phyloP scores from a whole-genome alignment of 2,888 invertebrate genomes.

The Tetheella fluctuosa region DNA sequence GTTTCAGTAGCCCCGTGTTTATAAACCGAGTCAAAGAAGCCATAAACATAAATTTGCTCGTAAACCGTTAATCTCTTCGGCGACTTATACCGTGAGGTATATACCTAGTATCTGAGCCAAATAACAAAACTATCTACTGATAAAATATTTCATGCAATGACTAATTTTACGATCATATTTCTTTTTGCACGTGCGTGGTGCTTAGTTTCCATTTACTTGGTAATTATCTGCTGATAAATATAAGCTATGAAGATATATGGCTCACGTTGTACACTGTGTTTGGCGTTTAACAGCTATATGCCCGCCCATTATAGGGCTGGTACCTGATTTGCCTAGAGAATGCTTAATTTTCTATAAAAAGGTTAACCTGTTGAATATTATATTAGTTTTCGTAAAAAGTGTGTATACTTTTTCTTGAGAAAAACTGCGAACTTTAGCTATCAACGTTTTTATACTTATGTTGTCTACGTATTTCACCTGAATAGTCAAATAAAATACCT shows the following conservation, averaged over 20 bases:
- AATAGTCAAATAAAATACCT: background rate
- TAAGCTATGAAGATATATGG: background rate
- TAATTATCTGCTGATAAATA: background rate
- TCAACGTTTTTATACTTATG: no score
- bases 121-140: constrained; percentile 24
- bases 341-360: no score
- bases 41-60: constrained; percentile 61
- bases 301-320: no score
- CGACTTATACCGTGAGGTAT: constrained; percentile 40
- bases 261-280: no score
- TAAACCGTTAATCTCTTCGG: constrained; percentile 60
- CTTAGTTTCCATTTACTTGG: background rate
- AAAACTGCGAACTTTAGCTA: no score
- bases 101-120: constrained; percentile 24
- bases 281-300: no score
- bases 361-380: no score
- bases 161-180: background rate
- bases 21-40: constrained; percentile 53
- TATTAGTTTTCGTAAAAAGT: no score
- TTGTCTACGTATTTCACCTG: background rate
- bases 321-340: no score
- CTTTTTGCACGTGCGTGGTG: background rate
- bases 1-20: constrained; percentile 47
- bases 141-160: constrained; percentile 1
- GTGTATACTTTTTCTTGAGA: no score